Evolutionary conservation across 2,888 invertebrate species (phyloP).

Genomic region (Nemoura dubitans): DNA sequence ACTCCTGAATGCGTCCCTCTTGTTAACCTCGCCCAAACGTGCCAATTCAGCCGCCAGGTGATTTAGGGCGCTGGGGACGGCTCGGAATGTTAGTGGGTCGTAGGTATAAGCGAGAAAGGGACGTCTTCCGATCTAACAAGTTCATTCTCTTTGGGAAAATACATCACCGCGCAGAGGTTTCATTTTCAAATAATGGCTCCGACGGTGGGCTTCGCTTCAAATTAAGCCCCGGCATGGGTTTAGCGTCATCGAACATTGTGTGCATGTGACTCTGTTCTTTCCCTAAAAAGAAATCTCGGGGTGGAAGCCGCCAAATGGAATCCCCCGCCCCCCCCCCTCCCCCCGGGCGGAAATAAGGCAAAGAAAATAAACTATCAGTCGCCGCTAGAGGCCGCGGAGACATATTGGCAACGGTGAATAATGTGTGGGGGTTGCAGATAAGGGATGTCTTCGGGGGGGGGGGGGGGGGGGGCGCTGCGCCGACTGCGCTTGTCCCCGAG

Average conservation of each 20-base stretch:
- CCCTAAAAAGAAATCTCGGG: background rate
- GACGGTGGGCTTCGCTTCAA: background rate
- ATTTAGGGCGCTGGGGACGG: background rate
- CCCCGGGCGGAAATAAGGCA: background rate
- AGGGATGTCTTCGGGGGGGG: background rate
- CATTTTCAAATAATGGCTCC: no score
- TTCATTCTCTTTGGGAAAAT: no score
- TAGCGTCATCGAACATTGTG: background rate
- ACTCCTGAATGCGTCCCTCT: background rate
- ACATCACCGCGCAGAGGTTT: no score
- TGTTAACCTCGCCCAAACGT: background rate
- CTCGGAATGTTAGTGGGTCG: background rate
- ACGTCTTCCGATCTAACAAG: background rate
- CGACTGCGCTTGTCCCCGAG: no score
- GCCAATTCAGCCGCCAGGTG: background rate
- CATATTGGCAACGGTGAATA: conserved; percentile 2
- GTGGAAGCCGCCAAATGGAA: background rate
- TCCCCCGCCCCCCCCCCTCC: no score
- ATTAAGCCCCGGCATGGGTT: background rate
- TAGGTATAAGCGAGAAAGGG: background rate
- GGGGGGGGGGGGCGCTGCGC: no score
- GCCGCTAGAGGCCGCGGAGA: background rate
- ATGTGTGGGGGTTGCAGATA: background rate
- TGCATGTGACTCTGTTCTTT: background rate
- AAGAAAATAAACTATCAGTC: background rate